Evolutionary conservation across 37 sponge, comb jelly and placozoan genomes (phyloP), one percentile per base, ranked within the genome.

Genomic region (Spongilla lacustris): DNA sequence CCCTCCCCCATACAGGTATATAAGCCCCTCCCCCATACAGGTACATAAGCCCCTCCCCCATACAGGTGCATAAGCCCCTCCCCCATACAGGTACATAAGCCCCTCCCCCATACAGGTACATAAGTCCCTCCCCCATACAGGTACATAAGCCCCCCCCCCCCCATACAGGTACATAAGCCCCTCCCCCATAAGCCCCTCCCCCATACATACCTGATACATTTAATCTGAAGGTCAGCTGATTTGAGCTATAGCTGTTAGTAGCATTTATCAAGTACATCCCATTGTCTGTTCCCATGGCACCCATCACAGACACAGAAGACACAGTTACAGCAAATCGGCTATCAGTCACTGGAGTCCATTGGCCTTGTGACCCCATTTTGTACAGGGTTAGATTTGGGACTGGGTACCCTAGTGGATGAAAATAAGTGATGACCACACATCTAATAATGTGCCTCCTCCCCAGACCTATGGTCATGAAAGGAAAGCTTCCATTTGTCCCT

Each of bases 21-120:
- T n/a, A n/a, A n/a, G n/a, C n/a, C n/a, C n/a, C n/a, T n/a, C n/a
- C n/a, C n/a, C n/a, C n/a, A n/a, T n/a, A n/a, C n/a, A n/a, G n/a
- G n/a, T n/a, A n/a, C n/a, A n/a, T n/a, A n/a, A n/a, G n/a, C 91
- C 85, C 85, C 82, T 70, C 91, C 78, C 76, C 84, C 70, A 30
- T 76, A 81, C 34, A 90, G 17, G n/a, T 81, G 80, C 75, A 85
- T 68, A 33, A n/a, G n/a, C n/a, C n/a, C n/a, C n/a, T n/a, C n/a
- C n/a, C n/a, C 77, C 77, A 71, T 81, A 71, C 34, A 90, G 50
- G 74, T 82, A 82, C 36, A 81, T 35, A 26, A 79, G 82, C 41
- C 37, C 48, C 12, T 77, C 86, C 22, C 69, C 34, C 27, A 86
- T 70, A 38, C 83, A 83, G 8, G 66, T 76, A 26, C 83, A 83